Percentiles rank a stretch among this genome's conserved stretches.
Evolutionary conservation across 2,888 invertebrate species (phyloP).

Genomic region (Seladonia tumulorum): DNA sequence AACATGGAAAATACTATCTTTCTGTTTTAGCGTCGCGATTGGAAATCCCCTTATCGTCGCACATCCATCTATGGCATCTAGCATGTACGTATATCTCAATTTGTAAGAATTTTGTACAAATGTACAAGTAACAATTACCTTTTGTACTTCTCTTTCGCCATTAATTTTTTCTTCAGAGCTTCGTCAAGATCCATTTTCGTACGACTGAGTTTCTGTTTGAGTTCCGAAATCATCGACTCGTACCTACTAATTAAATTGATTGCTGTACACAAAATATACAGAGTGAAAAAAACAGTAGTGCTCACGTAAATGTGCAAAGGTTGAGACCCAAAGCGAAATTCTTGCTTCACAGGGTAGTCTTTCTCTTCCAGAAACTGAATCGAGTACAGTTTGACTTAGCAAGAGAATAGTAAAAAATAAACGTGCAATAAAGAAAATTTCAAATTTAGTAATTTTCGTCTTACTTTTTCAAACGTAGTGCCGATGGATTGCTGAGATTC

Average conservation of each 20-base stretch:
- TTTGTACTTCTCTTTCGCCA: slow-evolving; percentile 64
- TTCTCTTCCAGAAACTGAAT: not conserved
- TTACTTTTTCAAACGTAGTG: not conserved
- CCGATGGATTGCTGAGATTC: not conserved
- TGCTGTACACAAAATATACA: not conserved
- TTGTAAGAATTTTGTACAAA: too few species aligned
- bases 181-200: slow-evolving; percentile 59
- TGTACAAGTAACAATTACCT: slow-evolving; percentile 36
- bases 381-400: not conserved
- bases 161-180: slow-evolving; percentile 54
- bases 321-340: not conserved
- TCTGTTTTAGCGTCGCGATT: too few species aligned
- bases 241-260: slow-evolving; percentile 36
- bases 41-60: too few species aligned
- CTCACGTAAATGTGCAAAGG: not conserved
- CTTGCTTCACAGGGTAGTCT: not conserved
- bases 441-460: not conserved
- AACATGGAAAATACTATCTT: too few species aligned
- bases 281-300: not conserved
- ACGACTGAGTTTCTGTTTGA: slow-evolving; percentile 61
- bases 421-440: not conserved
- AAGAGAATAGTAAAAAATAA: not conserved
- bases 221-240: slow-evolving; percentile 63
- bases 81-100: too few species aligned
- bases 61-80: too few species aligned